phyloP scores from a whole-genome alignment of 2,797 vertebrate genomes.

The Euthynnus affinis region DNA sequence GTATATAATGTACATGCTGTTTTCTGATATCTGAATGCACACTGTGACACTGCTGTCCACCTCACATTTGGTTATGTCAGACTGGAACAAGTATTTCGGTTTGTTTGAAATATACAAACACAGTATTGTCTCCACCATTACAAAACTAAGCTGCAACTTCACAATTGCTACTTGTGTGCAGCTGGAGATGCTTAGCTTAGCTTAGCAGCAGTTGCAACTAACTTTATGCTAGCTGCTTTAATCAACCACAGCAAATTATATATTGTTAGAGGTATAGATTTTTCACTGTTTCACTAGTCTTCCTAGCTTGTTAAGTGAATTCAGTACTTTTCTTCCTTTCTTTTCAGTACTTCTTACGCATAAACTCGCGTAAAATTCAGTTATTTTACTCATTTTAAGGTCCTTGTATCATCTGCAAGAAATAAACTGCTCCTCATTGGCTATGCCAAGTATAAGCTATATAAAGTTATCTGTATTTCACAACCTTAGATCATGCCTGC shows the following conservation, averaged over 20 bases:
- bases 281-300: slow-evolving; percentile 9
- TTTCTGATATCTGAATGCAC: slow-evolving; percentile 11
- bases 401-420: slow-evolving; percentile 4
- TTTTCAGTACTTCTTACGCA: background rate
- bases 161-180: background rate
- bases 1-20: slow-evolving; percentile 5
- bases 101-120: slow-evolving; percentile 19
- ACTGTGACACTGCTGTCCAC: slow-evolving; percentile 7
- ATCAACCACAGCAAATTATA: slow-evolving; percentile 17
- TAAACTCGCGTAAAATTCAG: background rate
- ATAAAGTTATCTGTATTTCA: slow-evolving; percentile 25
- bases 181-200: slow-evolving; percentile 1
- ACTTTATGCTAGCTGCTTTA: background rate
- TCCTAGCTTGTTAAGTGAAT: background rate
- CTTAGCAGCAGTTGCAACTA: background rate
- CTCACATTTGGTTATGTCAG: background rate
- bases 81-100: background rate
- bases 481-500: slow-evolving; percentile 18
- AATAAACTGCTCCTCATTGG: background rate
- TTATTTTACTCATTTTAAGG: slow-evolving; percentile 1
- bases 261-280: too few relatives aligned
- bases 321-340: background rate
- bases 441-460: slow-evolving; percentile 6
- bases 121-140: background rate
- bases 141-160: slow-evolving; percentile 14